Evolutionary conservation across 2,113 vertebrate species (phyloP).

Genomic region (Oenanthe melanoleuca): DNA sequence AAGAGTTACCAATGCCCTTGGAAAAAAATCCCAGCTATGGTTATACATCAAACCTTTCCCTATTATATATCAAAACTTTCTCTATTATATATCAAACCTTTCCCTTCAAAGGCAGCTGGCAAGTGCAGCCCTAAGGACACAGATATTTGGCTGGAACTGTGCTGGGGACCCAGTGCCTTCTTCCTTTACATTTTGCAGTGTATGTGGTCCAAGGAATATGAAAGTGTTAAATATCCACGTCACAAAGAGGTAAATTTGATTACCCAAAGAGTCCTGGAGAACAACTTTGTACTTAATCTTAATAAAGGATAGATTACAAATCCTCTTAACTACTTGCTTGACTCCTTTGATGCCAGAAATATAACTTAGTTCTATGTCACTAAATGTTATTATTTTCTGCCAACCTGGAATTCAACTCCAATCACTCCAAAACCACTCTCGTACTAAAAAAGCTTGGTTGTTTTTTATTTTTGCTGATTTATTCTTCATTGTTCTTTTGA

Average conservation of each 20-base stretch:
- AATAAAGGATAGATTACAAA: not conserved
- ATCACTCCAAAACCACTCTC: not conserved
- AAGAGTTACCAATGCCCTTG: not conserved
- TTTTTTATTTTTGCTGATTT: not conserved
- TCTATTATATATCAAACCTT: not conserved
- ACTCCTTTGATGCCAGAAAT: not conserved
- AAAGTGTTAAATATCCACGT: not conserved
- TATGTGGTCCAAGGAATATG: not conserved
- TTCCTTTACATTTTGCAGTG: not conserved
- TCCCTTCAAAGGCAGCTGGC: not conserved
- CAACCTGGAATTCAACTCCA: constrained; percentile 38
- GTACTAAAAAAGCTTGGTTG: not conserved
- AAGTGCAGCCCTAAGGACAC: not conserved
- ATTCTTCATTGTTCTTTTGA: not conserved
- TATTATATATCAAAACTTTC: not conserved
- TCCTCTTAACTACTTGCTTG: not conserved
- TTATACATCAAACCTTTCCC: not conserved
- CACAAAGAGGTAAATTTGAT: not conserved
- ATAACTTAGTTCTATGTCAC: constrained; percentile 30
- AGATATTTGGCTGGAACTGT: not conserved
- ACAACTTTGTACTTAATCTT: not conserved
- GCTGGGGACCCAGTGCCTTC: not conserved
- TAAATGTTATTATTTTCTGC: constrained; percentile 50
- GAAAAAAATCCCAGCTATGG: not conserved
- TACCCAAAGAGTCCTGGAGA: not conserved